phyloP scores from a whole-genome alignment of 2,797 vertebrate species.

The Rhinatrema bivittatum region DNA sequence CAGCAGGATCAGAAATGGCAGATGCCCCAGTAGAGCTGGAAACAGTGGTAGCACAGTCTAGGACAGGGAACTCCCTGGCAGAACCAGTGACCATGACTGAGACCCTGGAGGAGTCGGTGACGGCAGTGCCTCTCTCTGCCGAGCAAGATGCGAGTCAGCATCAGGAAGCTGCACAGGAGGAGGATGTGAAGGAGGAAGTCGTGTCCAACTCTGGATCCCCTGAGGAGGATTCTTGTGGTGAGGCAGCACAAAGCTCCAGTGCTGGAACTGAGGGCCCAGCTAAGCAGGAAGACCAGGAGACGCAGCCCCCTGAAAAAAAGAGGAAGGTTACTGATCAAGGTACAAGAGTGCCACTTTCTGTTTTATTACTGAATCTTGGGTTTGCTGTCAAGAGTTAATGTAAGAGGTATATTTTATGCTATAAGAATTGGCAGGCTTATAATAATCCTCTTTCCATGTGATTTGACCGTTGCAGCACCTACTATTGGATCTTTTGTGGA shows the following conservation, averaged over 20 bases:
- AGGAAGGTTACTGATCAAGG: conserved; percentile 9
- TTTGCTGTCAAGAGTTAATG: no score
- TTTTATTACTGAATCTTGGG: no score
- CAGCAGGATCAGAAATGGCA: not conserved
- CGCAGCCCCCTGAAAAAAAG: not conserved
- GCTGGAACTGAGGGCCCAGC: not conserved
- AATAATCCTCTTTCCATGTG: no score
- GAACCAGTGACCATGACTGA: not conserved
- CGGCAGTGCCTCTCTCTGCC: not conserved
- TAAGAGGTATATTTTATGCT: no score
- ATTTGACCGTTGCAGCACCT: no score
- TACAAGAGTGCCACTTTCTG: conserved; percentile 15
- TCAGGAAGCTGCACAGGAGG: not conserved
- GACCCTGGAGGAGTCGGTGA: not conserved
- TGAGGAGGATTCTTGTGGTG: not conserved
- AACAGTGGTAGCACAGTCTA: no score
- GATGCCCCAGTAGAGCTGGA: conserved; percentile 3
- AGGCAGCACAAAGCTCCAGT: not conserved
- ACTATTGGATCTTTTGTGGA: no score
- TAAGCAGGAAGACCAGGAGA: conserved; percentile 1
- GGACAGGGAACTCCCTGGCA: no score
- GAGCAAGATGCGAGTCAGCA: not conserved
- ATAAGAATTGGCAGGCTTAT: no score
- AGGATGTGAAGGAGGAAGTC: fast-evolving
- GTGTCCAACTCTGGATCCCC: not conserved